Evolutionary conservation across 2,888 invertebrate species (phyloP).

Genomic region (Campoplex capitator): DNA sequence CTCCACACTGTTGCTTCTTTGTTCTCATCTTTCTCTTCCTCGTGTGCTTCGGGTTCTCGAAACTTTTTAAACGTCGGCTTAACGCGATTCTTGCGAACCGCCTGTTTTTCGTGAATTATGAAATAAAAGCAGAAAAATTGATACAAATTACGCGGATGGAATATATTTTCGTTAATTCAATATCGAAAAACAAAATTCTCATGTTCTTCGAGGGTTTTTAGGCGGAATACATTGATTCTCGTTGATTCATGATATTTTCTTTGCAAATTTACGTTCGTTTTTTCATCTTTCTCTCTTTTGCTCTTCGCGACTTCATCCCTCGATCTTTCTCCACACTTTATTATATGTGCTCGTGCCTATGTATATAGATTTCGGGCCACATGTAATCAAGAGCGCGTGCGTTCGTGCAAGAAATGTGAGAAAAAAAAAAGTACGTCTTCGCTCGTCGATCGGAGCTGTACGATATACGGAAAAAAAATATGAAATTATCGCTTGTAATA

Average conservation of each 20-base stretch:
- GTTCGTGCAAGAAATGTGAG: conserved; percentile 49
- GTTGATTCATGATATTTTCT: conserved; percentile 56
- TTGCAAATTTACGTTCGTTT: conserved; percentile 13
- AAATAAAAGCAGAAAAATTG: conserved; percentile 30
- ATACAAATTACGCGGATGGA: background rate
- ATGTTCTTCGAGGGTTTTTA: conserved; percentile 27
- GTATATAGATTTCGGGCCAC: background rate
- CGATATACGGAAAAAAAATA: conserved; percentile 63
- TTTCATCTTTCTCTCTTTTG: conserved; percentile 7
- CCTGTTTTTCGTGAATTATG: conserved; percentile 31
- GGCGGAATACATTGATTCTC: conserved; percentile 46
- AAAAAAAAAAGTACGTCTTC: conserved; percentile 39
- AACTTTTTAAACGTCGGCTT: conserved; percentile 50
- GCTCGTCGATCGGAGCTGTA: conserved; percentile 56
- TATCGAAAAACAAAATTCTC: conserved; percentile 28
- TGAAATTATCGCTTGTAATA: conserved; percentile 73
- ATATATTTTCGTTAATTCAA: conserved; percentile 54
- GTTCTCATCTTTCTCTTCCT: conserved; percentile 33
- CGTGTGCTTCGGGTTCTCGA: conserved; percentile 39
- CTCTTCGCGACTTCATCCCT: background rate
- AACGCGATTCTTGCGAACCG: conserved; percentile 51
- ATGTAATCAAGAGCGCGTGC: conserved; percentile 55
- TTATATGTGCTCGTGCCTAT: background rate
- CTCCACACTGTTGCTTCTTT: conserved; percentile 34
- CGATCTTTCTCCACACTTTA: conserved; percentile 15